These are phyloP conservation scores for Amia ocellicauda DNA, from an alignment of 2,113 vertebrate species.

Conservation along the genomic window DNA sequence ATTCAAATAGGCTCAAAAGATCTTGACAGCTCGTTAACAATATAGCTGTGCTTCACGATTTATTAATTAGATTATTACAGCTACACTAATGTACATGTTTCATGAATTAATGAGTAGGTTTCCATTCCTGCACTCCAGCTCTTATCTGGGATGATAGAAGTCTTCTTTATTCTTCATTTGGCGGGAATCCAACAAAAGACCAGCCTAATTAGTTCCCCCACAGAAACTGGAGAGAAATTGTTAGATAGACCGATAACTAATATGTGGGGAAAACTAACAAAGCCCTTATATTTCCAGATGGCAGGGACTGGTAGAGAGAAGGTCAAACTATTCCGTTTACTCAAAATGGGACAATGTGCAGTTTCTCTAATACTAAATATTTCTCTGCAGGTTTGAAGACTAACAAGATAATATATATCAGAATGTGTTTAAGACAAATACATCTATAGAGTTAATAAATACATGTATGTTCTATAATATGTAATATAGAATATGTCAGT, in stretches of 20 bases:
- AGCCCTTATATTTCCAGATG: neutral
- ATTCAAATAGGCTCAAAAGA: neutral
- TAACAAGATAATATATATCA: no score
- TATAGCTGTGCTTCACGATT: conserved; percentile 2
- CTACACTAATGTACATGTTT: neutral
- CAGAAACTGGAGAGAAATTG: neutral
- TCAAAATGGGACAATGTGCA: no score
- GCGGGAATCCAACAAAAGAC: neutral
- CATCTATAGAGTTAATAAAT: no score
- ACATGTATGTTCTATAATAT: no score
- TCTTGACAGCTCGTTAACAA: conserved; percentile 33
- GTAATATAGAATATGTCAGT: no score
- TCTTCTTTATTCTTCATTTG: neutral
- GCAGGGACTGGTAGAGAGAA: neutral
- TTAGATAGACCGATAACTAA: neutral
- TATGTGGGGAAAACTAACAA: neutral
- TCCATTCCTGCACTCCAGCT: neutral
- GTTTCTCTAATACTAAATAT: no score
- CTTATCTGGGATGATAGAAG: neutral
- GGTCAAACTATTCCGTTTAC: neutral
- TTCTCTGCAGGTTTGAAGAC: no score
- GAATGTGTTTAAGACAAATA: no score
- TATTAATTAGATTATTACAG: conserved; percentile 2
- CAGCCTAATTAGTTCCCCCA: neutral
- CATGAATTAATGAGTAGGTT: neutral